Percentiles rank a stretch among this genome's conserved stretches.
These are phyloP conservation scores for Cephus cinctus DNA, from an alignment of 1,140 invertebrate species.

Conservation along the genomic window DNA sequence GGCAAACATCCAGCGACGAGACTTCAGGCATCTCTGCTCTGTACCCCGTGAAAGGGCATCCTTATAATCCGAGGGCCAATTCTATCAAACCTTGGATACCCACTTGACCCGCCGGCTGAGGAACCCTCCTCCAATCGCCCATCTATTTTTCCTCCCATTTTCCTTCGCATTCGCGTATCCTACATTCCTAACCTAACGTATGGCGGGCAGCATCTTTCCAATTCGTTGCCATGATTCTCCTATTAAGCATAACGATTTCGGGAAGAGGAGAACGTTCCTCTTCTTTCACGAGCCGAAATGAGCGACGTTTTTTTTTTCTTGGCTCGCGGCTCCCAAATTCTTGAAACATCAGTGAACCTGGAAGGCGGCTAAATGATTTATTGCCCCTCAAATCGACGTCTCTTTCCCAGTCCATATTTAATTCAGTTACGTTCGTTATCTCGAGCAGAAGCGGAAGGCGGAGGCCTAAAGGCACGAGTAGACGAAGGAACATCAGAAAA, in stretches of 20 bases:
- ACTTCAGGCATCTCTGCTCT: no score
- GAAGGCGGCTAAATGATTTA: no score
- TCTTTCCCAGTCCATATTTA: no score
- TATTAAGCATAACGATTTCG: not conserved
- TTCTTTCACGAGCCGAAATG: not conserved
- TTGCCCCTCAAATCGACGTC: no score
- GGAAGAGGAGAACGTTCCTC: not conserved
- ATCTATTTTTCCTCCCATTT: not conserved
- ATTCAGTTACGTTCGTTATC: no score
- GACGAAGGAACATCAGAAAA: not conserved
- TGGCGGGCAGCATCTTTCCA: not conserved
- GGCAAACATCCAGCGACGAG: no score
- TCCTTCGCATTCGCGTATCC: not conserved
- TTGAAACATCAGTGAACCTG: no score
- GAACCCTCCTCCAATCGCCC: not conserved
- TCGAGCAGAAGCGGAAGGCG: no score
- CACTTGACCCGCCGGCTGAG: not conserved
- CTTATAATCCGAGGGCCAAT: conserved; percentile 1
- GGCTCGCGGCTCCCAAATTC: no score
- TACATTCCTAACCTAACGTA: not conserved
- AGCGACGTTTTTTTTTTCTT: not conserved
- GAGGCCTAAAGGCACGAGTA: no score
- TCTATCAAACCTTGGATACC: conserved; percentile 3
- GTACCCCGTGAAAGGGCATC: no score
- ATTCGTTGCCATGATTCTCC: no score